Conservation (phyloP, 2,888 invertebrate species). For the Pseudoips prasinana region DNA sequence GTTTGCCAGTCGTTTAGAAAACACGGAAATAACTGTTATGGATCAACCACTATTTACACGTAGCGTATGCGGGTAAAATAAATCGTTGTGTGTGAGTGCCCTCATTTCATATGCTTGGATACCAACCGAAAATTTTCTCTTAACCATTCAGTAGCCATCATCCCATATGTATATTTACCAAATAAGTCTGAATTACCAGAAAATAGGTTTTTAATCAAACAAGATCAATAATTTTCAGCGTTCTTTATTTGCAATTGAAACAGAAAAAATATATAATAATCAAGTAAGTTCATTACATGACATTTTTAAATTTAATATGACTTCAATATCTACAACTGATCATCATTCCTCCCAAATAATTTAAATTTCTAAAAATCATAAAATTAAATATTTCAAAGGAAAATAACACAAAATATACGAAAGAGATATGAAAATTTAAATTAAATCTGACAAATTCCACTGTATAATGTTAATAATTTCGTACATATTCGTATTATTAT, state of each 20-base stretch:
- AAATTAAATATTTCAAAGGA: background rate
- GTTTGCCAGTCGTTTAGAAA: too few species aligned
- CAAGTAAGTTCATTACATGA: constrained; percentile 14
- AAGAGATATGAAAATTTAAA: too few species aligned
- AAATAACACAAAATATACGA: constrained; percentile 2
- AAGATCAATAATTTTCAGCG: constrained; percentile 16
- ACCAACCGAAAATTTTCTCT: too few species aligned
- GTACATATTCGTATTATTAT: constrained; percentile 14
- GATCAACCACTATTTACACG: too few species aligned
- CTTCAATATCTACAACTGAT: constrained; percentile 27
- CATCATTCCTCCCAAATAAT: constrained; percentile 18
- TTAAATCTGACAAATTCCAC: too few species aligned
- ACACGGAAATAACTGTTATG: too few species aligned
- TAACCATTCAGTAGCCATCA: too few species aligned
- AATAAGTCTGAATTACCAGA: background rate
- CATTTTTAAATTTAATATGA: constrained; percentile 36
- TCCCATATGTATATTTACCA: background rate
- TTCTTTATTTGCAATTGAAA: constrained; percentile 34
- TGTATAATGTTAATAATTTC: constrained; percentile 2
- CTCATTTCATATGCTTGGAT: too few species aligned
- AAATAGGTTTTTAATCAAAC: too few species aligned
- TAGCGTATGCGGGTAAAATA: too few species aligned
- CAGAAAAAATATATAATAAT: constrained; percentile 21
- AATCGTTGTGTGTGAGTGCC: too few species aligned
- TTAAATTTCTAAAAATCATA: constrained; percentile 11